phyloP scores from a whole-genome alignment of 2,797 vertebrate species.

The Manis crassicaudata region DNA sequence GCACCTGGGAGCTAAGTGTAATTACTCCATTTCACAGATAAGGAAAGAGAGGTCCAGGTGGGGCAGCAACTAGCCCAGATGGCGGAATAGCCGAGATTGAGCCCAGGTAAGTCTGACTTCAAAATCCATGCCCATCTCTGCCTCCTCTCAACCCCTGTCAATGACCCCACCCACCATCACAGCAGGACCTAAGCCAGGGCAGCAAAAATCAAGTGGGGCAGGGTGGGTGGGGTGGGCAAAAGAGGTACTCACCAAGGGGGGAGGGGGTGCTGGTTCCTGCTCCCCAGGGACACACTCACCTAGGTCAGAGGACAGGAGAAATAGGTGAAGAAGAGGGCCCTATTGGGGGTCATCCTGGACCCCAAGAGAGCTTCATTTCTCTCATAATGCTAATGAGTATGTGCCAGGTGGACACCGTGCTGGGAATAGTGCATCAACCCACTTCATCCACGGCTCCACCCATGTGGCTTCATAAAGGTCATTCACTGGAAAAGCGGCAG shows the following conservation, averaged over 20 bases:
- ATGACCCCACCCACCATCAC: accelerated
- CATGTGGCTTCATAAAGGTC: neutral
- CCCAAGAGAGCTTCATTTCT: neutral
- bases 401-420: accelerated
- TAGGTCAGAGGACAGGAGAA: constrained; percentile 77
- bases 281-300: constrained; percentile 93
- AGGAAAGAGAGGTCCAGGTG: neutral
- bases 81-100: neutral
- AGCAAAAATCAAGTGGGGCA: neutral
- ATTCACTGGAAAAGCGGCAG: neutral
- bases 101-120: neutral
- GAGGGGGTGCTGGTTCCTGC: constrained; percentile 44
- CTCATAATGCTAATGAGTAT: accelerated
- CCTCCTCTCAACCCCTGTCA: neutral
- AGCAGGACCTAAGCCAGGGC: neutral
- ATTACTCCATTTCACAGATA: neutral
- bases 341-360: neutral
- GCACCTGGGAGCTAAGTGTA: neutral
- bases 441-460: accelerated
- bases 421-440: neutral
- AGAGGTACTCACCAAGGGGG: constrained; percentile 80
- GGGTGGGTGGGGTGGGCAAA: neutral
- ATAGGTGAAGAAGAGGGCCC: neutral
- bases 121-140: neutral
- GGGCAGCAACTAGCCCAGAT: neutral